phyloP scores from a whole-genome alignment of 2,797 vertebrate species.

The Cetoscarus ocellatus region DNA sequence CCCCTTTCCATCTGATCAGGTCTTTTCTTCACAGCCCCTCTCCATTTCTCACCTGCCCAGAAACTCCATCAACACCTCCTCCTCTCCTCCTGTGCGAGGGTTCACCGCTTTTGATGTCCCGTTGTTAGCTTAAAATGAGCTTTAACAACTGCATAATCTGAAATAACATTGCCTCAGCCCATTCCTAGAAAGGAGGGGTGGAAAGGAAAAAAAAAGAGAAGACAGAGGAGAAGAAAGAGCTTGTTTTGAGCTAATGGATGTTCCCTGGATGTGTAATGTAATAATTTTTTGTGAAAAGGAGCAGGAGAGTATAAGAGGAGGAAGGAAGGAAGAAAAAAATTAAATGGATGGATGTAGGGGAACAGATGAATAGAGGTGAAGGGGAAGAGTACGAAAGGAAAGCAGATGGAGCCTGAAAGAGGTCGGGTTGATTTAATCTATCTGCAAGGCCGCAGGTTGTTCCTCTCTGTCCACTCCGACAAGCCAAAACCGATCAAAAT shows the following conservation, averaged over 20 bases:
- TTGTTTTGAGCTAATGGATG: conserved; percentile 83
- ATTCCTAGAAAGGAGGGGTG: conserved; percentile 66
- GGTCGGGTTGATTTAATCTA: conserved; percentile 83
- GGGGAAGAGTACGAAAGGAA: conserved; percentile 67
- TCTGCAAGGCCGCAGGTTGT: conserved; percentile 71
- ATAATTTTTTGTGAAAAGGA: conserved; percentile 81
- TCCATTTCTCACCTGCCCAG: conserved; percentile 82
- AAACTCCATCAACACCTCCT: conserved; percentile 83
- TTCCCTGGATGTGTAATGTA: conserved; percentile 83
- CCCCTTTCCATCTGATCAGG: conserved; percentile 78
- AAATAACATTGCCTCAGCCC: conserved; percentile 81
- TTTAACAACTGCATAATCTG: conserved; percentile 86
- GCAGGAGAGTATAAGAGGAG: conserved; percentile 39
- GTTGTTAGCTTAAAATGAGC: conserved; percentile 82
- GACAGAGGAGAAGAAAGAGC: conserved; percentile 67
- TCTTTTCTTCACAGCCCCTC: conserved; percentile 77
- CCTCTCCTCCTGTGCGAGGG: conserved; percentile 72
- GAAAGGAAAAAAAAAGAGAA: conserved; percentile 49
- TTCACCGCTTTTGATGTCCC: conserved; percentile 81
- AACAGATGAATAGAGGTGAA: conserved; percentile 68
- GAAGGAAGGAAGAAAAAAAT: conserved; percentile 37
- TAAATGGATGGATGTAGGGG: conserved; percentile 71
- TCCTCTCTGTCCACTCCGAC: conserved; percentile 76
- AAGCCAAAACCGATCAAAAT: conserved; percentile 81
- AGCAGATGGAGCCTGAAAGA: conserved; percentile 75